Evolutionary conservation across 53 echinoderm and acorn worm genomes (phyloP), one percentile per base, ranked within the genome.

Genomic region (Paelopatides confundens): DNA sequence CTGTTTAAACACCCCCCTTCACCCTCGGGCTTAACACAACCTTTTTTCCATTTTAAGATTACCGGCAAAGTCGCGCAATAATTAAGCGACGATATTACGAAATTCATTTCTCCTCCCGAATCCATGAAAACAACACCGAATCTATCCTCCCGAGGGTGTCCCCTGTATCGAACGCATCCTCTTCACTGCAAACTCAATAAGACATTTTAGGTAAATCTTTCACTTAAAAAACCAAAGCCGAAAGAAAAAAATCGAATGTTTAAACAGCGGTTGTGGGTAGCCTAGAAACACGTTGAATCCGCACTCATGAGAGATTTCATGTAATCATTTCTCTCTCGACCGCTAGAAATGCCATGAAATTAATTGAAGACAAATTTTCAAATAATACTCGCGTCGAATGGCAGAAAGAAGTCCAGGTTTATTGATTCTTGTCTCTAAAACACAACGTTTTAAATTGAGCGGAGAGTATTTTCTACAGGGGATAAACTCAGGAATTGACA

Each of bases 31-130:
- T 51, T 81, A 81, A 81, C 52, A 81, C 81, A 81, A 81, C 81
- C 81, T 31, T 54, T 81, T 51, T 81, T 81, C 58, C 81, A 53
- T 81, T 81, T 53, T 51, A 52, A 81, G 81, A 53, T 51, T 81
- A 81, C 34, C 58, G 52, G 52, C 52, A 34, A 81, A 81, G 47
- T 33, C 58, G 52, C 33, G 58, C 33, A 54, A 81, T 81, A 81
- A 81, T 81, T 81, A 81, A 81, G 81, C 51, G 51, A 34, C 81
- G 53, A 51, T 54, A 81, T 81, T 81, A 81, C 81, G 81, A 52
- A 81, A 81, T 51, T 81, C 58, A 53, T 54, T 81, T 31, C 81
- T 81, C 52, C 58, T 53, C 81, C 81, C 52, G 23, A 21, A 81
- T 30, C 81, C 81, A 81, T 52, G 51, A 51, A 51, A 81, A 81